Conservation (phyloP, 1,140 invertebrate species). For the Leptonema lineaticorne region DNA sequence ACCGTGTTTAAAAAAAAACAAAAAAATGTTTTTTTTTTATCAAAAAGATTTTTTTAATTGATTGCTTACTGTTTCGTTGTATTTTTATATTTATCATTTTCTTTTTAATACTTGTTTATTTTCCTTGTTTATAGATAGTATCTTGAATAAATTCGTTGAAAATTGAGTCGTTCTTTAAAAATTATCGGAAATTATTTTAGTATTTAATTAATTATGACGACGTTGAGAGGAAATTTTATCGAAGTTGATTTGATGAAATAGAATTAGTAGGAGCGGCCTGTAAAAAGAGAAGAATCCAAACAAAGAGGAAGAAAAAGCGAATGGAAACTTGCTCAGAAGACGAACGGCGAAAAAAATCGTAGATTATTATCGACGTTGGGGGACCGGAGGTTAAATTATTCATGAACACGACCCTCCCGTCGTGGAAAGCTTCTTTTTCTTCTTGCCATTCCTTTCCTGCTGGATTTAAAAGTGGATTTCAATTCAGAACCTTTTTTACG, state of each 20-base stretch:
- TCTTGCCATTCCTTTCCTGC: conserved; percentile 21
- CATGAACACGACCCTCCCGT: conserved; percentile 35
- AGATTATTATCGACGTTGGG: conserved; percentile 26
- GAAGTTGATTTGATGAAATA: conserved; percentile 24
- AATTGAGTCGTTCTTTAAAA: no score
- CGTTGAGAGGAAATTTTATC: conserved; percentile 19
- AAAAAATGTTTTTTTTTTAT: no score
- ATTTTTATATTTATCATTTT: no score
- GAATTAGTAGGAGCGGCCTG: no score
- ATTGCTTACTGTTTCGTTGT: no score
- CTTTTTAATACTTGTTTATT: no score
- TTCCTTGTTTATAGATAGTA: no score
- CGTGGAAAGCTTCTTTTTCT: conserved; percentile 15
- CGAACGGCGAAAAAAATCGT: conserved; percentile 18
- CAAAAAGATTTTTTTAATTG: no score
- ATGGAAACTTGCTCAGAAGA: conserved; percentile 5
- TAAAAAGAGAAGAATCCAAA: no score
- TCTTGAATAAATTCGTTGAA: neutral
- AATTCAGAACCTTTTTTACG: conserved; percentile 39
- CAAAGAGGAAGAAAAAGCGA: neutral
- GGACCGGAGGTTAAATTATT: conserved; percentile 36
- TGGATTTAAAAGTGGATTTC: conserved; percentile 37
- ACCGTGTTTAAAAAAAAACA: no score
- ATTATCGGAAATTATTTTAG: conserved; percentile 2
- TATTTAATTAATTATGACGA: conserved; percentile 21